Percentiles rank a stretch among this genome's conserved stretches.
Conservation (phyloP, 1,140 invertebrate species). For the Micrasema longulum region DNA sequence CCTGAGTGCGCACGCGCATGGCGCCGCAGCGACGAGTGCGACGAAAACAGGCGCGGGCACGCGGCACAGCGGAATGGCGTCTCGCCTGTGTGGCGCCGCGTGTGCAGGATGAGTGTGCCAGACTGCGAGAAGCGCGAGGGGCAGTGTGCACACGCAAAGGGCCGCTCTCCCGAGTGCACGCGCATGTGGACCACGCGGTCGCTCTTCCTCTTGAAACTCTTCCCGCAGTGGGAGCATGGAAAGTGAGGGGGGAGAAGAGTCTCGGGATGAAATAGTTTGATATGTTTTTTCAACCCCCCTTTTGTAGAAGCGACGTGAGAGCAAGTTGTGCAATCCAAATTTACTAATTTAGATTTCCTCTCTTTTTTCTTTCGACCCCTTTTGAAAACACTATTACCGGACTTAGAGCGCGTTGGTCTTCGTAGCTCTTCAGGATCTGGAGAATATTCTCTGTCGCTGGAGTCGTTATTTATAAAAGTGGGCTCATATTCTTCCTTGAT, state of each 20-base stretch:
- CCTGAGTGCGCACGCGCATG: conserved; percentile 54
- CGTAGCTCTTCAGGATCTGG: not conserved
- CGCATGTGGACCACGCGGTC: conserved; percentile 58
- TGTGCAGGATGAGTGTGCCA: conserved; percentile 28
- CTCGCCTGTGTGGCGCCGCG: conserved; percentile 57
- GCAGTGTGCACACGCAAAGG: conserved; percentile 23
- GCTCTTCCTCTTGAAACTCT: conserved; percentile 60
- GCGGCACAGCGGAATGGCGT: conserved; percentile 58
- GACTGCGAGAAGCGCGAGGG: conserved; percentile 28
- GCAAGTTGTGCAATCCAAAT: conserved; percentile 71
- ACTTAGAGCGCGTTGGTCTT: not conserved
- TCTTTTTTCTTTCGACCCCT: conserved; percentile 1
- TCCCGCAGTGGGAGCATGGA: conserved; percentile 61
- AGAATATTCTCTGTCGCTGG: conserved; percentile 15
- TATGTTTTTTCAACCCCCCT: conserved; percentile 60
- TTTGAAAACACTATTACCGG: not conserved
- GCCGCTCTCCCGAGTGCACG: conserved; percentile 22
- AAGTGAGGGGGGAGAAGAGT: conserved; percentile 51
- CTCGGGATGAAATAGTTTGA: conserved; percentile 48
- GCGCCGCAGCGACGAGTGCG: conserved; percentile 17
- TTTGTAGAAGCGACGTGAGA: conserved; percentile 57
- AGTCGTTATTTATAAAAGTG: not conserved
- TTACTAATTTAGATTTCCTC: conserved; percentile 55
- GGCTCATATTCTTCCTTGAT: conserved; percentile 37
- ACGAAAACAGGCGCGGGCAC: conserved; percentile 52